These are phyloP conservation scores for Melanotaenia duboulayi DNA, from an alignment of 2,113 vertebrate genomes.

Conservation along the genomic window DNA sequence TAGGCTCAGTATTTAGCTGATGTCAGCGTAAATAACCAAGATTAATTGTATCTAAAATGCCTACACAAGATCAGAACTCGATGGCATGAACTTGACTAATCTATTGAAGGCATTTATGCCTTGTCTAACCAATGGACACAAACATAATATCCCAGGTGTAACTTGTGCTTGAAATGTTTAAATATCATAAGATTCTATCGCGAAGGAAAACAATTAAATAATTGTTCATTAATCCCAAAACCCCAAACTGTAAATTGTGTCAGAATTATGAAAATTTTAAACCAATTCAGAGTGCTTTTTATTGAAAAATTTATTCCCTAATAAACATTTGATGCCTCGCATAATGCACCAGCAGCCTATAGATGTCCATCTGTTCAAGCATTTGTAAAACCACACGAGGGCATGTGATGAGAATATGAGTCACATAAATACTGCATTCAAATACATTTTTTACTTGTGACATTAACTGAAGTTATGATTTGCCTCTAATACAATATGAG, in stretches of 20 bases:
- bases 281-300: neutral
- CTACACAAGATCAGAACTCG: too few relatives aligned
- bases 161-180: too few relatives aligned
- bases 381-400: constrained; percentile 17
- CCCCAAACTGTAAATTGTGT: neutral
- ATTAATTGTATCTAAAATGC: too few relatives aligned
- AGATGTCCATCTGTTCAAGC: constrained; percentile 5
- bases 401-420: constrained; percentile 8
- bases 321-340: constrained; percentile 25
- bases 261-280: neutral
- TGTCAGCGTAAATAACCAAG: too few relatives aligned
- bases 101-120: too few relatives aligned
- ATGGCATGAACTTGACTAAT: too few relatives aligned
- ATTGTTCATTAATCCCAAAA: neutral
- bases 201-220: too few relatives aligned
- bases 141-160: too few relatives aligned
- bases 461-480: constrained; percentile 1
- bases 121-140: too few relatives aligned
- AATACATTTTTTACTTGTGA: constrained; percentile 33
- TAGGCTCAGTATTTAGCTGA: too few relatives aligned
- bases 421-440: constrained; percentile 38
- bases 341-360: neutral
- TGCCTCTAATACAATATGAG: neutral
- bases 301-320: constrained; percentile 16
- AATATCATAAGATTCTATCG: too few relatives aligned